Percentiles rank a stretch among this genome's conserved stretches.
Conservation (phyloP, 2,113 vertebrate genomes). For the Microtus ochrogaster region DNA sequence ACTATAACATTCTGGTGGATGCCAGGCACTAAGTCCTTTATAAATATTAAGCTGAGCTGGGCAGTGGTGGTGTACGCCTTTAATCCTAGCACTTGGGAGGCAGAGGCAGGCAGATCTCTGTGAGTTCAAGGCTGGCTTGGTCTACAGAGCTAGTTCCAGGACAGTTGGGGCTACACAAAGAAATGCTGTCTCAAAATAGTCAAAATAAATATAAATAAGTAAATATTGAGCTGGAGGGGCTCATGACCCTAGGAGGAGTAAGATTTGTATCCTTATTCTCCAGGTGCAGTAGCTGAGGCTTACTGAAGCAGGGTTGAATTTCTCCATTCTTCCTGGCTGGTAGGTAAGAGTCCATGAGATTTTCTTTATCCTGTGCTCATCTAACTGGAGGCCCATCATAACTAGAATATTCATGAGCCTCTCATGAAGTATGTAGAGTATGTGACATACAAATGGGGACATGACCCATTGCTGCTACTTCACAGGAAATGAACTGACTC, state of each 20-base stretch:
- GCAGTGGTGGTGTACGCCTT: no score
- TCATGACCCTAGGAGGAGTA: background rate
- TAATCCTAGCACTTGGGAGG: no score
- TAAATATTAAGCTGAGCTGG: no score
- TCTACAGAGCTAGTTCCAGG: no score
- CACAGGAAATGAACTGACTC: background rate
- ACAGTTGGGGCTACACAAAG: no score
- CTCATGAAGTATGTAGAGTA: background rate
- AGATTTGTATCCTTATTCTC: background rate
- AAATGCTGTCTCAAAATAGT: no score
- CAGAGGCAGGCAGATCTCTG: no score
- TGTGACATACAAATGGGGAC: background rate
- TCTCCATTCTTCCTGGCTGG: background rate
- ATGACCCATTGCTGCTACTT: background rate
- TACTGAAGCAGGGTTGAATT: background rate
- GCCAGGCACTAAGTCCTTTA: background rate
- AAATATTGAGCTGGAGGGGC: background rate
- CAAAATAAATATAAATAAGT: no score
- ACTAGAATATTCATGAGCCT: background rate
- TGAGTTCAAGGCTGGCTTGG: no score
- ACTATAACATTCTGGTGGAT: accelerated
- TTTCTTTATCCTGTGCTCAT: background rate
- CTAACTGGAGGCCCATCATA: background rate
- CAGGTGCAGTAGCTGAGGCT: background rate
- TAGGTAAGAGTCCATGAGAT: background rate